Conservation (phyloP, 2,797 vertebrate genomes). For the Luscinia megarhynchos region DNA sequence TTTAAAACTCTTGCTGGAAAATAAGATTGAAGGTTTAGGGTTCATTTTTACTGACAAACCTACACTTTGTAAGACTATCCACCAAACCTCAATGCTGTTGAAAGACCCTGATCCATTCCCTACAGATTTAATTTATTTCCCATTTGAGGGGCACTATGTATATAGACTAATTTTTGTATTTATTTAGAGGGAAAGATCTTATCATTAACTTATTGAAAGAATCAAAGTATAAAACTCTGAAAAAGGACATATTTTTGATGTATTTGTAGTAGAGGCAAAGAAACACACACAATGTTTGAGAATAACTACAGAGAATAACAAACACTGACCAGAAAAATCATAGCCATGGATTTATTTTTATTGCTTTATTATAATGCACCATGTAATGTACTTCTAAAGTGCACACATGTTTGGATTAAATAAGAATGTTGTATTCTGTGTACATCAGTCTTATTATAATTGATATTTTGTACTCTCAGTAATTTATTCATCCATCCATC, state of each 20-base stretch:
- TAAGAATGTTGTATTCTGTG: background rate
- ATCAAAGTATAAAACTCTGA: background rate
- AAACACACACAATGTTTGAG: background rate
- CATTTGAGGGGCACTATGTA: background rate
- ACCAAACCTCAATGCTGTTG: background rate
- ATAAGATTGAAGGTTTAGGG: background rate
- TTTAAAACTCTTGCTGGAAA: background rate
- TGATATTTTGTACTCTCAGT: background rate
- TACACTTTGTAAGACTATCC: background rate
- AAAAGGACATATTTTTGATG: background rate
- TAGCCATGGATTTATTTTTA: background rate
- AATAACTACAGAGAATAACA: background rate
- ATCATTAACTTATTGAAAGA: background rate
- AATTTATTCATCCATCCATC: background rate
- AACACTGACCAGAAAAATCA: background rate
- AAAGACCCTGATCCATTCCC: background rate
- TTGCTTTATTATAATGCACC: background rate
- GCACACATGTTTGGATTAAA: background rate
- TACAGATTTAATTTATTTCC: background rate
- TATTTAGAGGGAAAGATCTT: background rate
- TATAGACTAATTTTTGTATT: background rate
- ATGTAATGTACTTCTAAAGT: background rate
- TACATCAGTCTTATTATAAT: background rate
- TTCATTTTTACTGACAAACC: background rate
- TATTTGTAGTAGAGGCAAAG: background rate